Conservation (phyloP, 2,113 vertebrate genomes). For the Larimichthys crocea region DNA sequence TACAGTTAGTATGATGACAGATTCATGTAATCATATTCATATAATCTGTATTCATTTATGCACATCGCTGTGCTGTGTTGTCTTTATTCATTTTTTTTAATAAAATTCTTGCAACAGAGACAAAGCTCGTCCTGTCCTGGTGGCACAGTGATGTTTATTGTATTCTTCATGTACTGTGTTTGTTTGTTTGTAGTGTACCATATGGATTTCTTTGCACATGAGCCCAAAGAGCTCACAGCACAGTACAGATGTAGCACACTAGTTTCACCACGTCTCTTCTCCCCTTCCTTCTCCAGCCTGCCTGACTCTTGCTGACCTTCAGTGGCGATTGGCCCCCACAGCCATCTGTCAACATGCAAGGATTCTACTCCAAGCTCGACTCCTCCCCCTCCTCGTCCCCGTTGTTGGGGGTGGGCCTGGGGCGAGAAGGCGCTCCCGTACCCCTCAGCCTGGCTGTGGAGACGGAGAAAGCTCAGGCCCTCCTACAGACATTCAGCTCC, state of each 20-base stretch:
- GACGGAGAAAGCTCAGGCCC: constrained; percentile 90
- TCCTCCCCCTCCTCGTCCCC: constrained; percentile 70
- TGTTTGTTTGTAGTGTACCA: not conserved
- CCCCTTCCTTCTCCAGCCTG: constrained; percentile 41
- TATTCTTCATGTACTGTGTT: not conserved
- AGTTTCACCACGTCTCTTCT: not conserved
- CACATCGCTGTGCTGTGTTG: not conserved
- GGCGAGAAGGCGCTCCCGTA: constrained; percentile 56
- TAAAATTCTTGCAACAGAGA: not conserved
- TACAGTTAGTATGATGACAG: not conserved
- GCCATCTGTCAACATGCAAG: constrained; percentile 77
- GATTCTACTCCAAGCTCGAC: constrained; percentile 84
- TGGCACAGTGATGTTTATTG: not conserved
- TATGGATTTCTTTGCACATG: not conserved
- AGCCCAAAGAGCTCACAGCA: not conserved
- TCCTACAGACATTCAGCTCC: constrained; percentile 92
- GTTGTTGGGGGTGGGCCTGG: constrained; percentile 48
- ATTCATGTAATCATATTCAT: not conserved
- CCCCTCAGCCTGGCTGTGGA: constrained; percentile 89
- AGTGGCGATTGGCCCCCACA: constrained; percentile 44
- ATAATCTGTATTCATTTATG: not conserved
- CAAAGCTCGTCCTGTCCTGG: too few species aligned
- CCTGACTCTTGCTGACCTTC: constrained; percentile 68
- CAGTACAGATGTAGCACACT: not conserved
- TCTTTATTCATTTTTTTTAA: too few species aligned